Percentiles rank a stretch among this genome's conserved stretches.
Conservation (phyloP, 2,797 vertebrate species). For the Sebastes elongatus region DNA sequence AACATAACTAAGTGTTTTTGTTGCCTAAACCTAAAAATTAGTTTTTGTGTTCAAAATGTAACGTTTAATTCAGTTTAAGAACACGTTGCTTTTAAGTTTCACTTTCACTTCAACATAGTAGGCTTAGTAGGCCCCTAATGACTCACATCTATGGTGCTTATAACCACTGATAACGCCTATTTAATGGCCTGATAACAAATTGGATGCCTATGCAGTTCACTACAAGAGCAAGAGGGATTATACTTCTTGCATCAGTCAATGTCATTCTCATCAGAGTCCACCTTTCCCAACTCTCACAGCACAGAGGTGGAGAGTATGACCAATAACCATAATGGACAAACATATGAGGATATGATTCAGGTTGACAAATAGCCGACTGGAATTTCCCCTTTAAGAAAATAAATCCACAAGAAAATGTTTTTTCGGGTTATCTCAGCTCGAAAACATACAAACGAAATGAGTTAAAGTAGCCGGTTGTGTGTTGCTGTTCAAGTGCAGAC, state of each 20-base stretch:
- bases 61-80: too few relatives aligned
- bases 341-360: background rate
- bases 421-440: background rate
- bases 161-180: too few relatives aligned
- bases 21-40: too few relatives aligned
- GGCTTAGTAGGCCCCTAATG: too few relatives aligned
- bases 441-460: constrained; percentile 22
- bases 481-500: constrained; percentile 45
- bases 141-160: too few relatives aligned
- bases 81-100: too few relatives aligned
- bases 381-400: background rate
- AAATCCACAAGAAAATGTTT: background rate
- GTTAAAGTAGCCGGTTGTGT: constrained; percentile 32
- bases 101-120: too few relatives aligned
- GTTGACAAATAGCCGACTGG: background rate
- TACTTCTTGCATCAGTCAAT: background rate
- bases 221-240: background rate
- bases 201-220: background rate
- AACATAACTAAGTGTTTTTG: too few relatives aligned
- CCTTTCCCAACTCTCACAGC: background rate
- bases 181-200: too few relatives aligned
- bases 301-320: background rate
- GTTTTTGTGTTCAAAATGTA: too few relatives aligned
- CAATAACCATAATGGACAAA: background rate
- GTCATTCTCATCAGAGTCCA: background rate